Base-by-base conservation (phyloP, 2,888 invertebrate genomes). In the Leptura quadrifasciata region DNA sequence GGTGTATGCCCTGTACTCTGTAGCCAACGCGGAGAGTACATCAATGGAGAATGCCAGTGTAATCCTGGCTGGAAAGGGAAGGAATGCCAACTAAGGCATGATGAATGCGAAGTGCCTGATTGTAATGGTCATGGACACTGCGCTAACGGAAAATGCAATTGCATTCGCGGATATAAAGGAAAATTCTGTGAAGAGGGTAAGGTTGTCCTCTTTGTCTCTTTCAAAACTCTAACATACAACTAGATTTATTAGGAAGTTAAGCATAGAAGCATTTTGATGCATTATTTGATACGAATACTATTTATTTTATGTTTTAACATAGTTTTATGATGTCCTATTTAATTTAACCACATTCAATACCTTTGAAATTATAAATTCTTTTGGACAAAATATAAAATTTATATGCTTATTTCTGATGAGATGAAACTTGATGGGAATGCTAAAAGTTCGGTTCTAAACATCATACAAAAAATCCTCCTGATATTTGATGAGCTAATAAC, bases 21-120 rank as follows among this genome's bases (percentile, higher is more conserved):
- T 91, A 97, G 95, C 86, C 98, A 98, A 87, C 95, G 97, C 80
- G 99, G 99, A 47, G 96, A 98, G 88, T 99, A 98, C 89, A 96
- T 96, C 83, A 96, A 97, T 86, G 98, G 99, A 55, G 95, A 96
- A 89, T 99, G 99, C 88, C 96, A 97, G 86, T 99, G 99, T 89
- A 97, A 98, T 90, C 96, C 97, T 2, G 98, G 98, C 63, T 99
- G 98, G 98, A 99, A 98, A 90, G 99, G 99, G 82, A 96, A 96
- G 86, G 99, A 99, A 89, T 99, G 99, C 89, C 96, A 97, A 61
- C 91, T 98, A 82, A 93, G 97, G 57, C 97, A 97, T 89, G 96
- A 97, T 87, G 98, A 98, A 90, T 99, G 99, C 90, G 97, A 98
- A 91, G 96, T 98, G 86, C 93, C 96, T 31, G 97, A 98, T 88